phyloP scores from a whole-genome alignment of 2,797 vertebrate genomes.

The Dallia pectoralis region DNA sequence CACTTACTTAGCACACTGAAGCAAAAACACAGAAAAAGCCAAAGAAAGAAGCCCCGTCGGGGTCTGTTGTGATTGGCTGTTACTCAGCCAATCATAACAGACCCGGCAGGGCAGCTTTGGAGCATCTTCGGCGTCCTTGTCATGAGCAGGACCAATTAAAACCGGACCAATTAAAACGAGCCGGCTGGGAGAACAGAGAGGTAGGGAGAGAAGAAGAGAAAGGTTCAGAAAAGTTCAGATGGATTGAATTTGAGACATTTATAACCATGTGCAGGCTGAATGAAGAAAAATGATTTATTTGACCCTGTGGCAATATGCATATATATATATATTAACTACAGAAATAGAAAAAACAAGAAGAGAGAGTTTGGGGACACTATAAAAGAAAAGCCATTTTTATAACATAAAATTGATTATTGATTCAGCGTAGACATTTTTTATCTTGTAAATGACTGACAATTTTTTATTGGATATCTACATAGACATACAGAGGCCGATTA shows the following conservation, averaged over 20 bases:
- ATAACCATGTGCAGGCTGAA: not conserved
- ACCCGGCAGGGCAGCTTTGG: slow-evolving; percentile 62
- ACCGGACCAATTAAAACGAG: slow-evolving; percentile 5
- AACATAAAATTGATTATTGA: too few species aligned
- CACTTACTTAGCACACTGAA: slow-evolving; percentile 70
- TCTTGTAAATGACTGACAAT: too few species aligned
- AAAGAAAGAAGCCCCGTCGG: too few species aligned
- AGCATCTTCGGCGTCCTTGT: slow-evolving; percentile 58
- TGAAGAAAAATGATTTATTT: not conserved
- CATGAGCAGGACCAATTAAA: slow-evolving; percentile 52
- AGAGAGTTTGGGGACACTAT: too few species aligned
- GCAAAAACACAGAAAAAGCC: slow-evolving; percentile 55
- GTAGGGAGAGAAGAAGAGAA: not conserved
- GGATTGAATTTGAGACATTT: not conserved
- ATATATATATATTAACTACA: not conserved
- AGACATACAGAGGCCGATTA: too few species aligned
- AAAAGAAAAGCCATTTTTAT: too few species aligned
- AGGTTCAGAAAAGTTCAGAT: not conserved
- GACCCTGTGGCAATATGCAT: not conserved
- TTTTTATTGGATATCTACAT: too few species aligned
- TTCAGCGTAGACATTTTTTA: too few species aligned
- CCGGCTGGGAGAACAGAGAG: not conserved
- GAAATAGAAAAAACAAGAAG: too few species aligned
- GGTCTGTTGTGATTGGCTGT: slow-evolving; percentile 23
- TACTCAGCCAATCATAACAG: slow-evolving; percentile 38